phyloP scores from a whole-genome alignment of 2,888 invertebrate genomes.

The Poecilus cupreus region DNA sequence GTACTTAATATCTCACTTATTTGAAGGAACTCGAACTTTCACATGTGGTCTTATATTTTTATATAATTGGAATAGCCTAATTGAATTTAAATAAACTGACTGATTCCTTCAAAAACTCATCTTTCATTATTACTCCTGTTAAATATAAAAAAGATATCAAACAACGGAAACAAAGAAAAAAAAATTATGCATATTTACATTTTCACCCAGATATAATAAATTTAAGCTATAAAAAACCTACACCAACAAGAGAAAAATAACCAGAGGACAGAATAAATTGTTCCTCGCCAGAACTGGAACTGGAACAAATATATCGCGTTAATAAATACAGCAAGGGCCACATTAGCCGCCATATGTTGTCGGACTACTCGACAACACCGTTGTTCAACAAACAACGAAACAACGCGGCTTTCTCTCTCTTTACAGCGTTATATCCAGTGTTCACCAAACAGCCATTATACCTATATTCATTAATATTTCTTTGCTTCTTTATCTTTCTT shows the following conservation, averaged over 20 bases:
- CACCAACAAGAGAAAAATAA: constrained; percentile 16
- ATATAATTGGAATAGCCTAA: too few relatives aligned
- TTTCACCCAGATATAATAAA: neutral
- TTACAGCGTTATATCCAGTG: too few relatives aligned
- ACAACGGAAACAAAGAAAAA: neutral
- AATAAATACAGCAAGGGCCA: constrained; percentile 34
- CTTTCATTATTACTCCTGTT: too few relatives aligned
- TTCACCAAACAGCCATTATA: too few relatives aligned
- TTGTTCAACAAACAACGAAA: neutral
- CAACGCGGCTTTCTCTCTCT: neutral
- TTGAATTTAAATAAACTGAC: too few relatives aligned
- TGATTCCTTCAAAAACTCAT: too few relatives aligned
- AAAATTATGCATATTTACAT: constrained; percentile 4
- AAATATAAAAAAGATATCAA: neutral
- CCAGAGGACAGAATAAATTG: constrained; percentile 22
- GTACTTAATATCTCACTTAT: too few relatives aligned
- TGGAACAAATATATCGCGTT: constrained; percentile 46
- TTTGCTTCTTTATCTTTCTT: too few relatives aligned
- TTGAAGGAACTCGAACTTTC: too few relatives aligned
- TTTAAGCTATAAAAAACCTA: constrained; percentile 12
- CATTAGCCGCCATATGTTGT: constrained; percentile 40
- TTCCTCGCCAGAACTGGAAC: neutral
- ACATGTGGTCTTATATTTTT: too few relatives aligned
- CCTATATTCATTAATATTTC: too few relatives aligned
- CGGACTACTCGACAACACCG: constrained; percentile 3